A percentile compares a stretch with the other conserved stretches of the same genome.
Conservation (phyloP, 2,888 invertebrate genomes). For the Brenthis daphne region DNA sequence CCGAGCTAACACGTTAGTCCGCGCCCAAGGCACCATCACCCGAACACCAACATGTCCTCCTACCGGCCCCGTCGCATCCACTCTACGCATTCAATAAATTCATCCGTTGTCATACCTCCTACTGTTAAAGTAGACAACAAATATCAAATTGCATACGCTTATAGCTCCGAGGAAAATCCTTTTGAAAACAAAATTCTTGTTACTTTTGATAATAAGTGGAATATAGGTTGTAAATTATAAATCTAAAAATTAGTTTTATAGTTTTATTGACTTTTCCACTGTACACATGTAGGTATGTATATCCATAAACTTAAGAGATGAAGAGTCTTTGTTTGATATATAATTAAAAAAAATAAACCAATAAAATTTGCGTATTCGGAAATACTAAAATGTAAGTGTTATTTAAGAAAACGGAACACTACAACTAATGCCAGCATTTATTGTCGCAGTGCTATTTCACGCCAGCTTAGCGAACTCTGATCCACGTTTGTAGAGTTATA, state of each 20-base stretch:
- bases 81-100: constrained; percentile 27
- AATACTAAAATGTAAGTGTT: constrained; percentile 11
- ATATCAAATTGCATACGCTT: constrained; percentile 29
- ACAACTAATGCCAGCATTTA: constrained; percentile 38
- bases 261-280: too few relatives aligned
- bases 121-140: constrained; percentile 32
- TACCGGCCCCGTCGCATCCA: constrained; percentile 24
- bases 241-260: too few relatives aligned
- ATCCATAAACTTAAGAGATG: not conserved
- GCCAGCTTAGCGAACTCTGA: constrained; percentile 59
- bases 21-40: constrained; percentile 21
- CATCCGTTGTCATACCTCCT: constrained; percentile 28
- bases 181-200: not conserved
- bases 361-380: too few relatives aligned
- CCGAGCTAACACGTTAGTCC: constrained; percentile 34
- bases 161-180: constrained; percentile 1
- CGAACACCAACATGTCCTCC: constrained; percentile 34
- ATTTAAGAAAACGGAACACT: constrained; percentile 24
- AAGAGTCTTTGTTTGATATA: not conserved
- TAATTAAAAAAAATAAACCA: too few relatives aligned
- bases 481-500: constrained; percentile 17
- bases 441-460: constrained; percentile 71
- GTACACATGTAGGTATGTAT: too few relatives aligned
- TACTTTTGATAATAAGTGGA: not conserved
- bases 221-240: too few relatives aligned